Conservation (phyloP, 2,113 vertebrate genomes). For the Macroglossus sobrinus region DNA sequence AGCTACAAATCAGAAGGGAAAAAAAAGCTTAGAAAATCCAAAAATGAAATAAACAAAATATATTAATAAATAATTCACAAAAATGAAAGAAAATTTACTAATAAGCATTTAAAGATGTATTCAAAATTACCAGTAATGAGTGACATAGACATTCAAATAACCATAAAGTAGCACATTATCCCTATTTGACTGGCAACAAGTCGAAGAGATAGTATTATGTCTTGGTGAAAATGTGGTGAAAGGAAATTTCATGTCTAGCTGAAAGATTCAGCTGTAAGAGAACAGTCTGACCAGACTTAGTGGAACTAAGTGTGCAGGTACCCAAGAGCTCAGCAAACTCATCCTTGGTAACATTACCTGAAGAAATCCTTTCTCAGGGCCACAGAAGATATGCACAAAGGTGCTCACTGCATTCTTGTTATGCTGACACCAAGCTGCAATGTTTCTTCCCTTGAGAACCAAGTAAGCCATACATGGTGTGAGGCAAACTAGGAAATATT, state of each 20-base stretch:
- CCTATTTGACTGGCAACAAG: neutral
- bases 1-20: neutral
- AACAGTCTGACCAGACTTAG: neutral
- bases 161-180: neutral
- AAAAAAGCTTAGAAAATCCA: neutral
- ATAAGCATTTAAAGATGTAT: neutral
- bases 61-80: neutral
- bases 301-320: neutral
- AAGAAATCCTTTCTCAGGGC: neutral
- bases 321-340: neutral
- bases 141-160: neutral
- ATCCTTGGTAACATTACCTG: rapidly evolving
- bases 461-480: neutral
- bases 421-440: neutral
- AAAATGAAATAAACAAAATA: neutral
- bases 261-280: rapidly evolving
- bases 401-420: rapidly evolving
- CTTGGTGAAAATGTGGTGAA: neutral
- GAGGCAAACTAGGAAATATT: neutral
- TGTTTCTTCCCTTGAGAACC: neutral
- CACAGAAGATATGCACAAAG: neutral
- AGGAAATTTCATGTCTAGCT: neutral
- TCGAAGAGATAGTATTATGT: neutral
- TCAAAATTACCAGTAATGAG: neutral
- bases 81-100: neutral